Base-by-base conservation (phyloP, 2,888 invertebrate species). In the Plagiodera versicolora region DNA sequence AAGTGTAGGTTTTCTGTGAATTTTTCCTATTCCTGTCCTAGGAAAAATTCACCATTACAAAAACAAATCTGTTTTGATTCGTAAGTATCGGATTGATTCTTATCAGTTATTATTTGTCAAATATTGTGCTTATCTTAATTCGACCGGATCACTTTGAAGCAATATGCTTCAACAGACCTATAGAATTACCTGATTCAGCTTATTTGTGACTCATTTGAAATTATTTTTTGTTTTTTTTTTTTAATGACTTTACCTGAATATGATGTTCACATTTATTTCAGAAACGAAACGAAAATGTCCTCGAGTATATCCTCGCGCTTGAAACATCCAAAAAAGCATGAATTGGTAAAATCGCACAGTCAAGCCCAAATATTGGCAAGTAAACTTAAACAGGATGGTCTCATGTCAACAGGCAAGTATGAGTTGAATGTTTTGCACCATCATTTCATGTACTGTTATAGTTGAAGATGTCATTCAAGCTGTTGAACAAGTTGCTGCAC, bases 401-500 rank as follows among this genome's bases (percentile, higher is more conserved):
- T 79, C 52, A 74, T 80, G 74, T 70, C 72, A 52, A 77, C 78
- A 73, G 80, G 81, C 80, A 77, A 70, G 57, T 44, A 59, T 50
- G 18, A 24, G 14, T n/a, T n/a, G n/a, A 53, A 20, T 53, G 10
- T 17, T 28, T 55, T 49, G 24, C 11, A 32, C 32, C 11, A 9
- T 32, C 9, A 32, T 46, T n/a, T 17, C 35, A 24, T 30, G 32
- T 49, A 45, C 2, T 19, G 2, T 85, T 84, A 66, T 83, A 86
- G 91, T 91, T 74, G 91, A 93, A 83, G 91, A 90, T 80, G 84
- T 93, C 69, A 89, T 93, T 80, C 88, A 89, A 78, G 84, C 92
- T 76, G 89, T 91, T 72, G 93, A 94, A 81, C 89, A 87, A 78
- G 91, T 93, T 70, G 89, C 91, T 60, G 86, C 87, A 73, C 86